Percentiles rank a stretch among this genome's conserved stretches.
Conservation (phyloP, 2,888 invertebrate species). For the Odontomyia ornata region DNA sequence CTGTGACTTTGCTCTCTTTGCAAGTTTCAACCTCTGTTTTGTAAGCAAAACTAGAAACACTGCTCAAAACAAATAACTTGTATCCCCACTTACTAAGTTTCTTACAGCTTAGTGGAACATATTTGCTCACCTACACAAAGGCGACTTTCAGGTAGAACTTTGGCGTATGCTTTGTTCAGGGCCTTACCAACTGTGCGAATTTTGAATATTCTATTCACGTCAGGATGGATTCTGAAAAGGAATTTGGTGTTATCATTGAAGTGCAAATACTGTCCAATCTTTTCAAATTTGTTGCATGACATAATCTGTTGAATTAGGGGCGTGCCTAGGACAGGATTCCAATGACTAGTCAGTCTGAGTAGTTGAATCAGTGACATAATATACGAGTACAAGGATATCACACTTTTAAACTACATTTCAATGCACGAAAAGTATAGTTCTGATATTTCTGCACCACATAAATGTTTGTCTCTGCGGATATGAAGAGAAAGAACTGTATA, state of each 20-base stretch:
- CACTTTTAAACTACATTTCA: slow-evolving; percentile 47
- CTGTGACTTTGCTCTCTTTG: background rate
- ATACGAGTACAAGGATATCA: slow-evolving; percentile 37
- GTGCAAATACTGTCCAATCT: slow-evolving; percentile 46
- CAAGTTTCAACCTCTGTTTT: background rate
- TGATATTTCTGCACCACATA: slow-evolving; percentile 48
- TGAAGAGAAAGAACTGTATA: background rate
- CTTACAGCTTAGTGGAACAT: background rate
- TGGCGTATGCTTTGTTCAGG: background rate
- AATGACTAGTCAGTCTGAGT: slow-evolving; percentile 49
- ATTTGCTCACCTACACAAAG: slow-evolving; percentile 11
- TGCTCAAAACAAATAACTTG: background rate
- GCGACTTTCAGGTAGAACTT: background rate
- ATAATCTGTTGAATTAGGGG: slow-evolving; percentile 45
- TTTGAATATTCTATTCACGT: slow-evolving; percentile 49
- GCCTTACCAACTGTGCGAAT: slow-evolving; percentile 46
- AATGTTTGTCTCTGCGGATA: slow-evolving; percentile 44
- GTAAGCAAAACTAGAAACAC: background rate
- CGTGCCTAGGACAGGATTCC: slow-evolving; percentile 46
- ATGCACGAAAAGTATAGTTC: slow-evolving; percentile 44
- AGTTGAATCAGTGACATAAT: slow-evolving; percentile 48
- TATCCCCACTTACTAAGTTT: background rate
- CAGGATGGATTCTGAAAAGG: slow-evolving; percentile 31
- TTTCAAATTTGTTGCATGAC: slow-evolving; percentile 45
- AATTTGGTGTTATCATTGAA: slow-evolving; percentile 47